A percentile compares a stretch with the other conserved stretches of the same genome.
These are phyloP conservation scores for Troides helena DNA, from an alignment of 2,888 invertebrate species.

Conservation along the genomic window DNA sequence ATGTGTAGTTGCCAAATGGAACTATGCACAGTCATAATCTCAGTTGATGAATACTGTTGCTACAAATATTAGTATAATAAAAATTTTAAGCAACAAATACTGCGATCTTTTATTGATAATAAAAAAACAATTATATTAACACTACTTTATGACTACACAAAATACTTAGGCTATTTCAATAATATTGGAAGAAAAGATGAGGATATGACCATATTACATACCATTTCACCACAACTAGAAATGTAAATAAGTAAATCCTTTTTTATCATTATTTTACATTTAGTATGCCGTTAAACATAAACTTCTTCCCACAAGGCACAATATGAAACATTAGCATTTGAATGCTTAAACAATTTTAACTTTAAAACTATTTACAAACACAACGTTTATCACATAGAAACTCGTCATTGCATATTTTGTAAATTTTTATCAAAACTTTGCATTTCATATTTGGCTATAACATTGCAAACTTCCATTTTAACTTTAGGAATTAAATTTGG, in stretches of 20 bases:
- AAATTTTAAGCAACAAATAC: not conserved
- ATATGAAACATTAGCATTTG: not conserved
- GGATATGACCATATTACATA: not conserved
- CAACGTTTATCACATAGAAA: not conserved
- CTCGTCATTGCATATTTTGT: slow-evolving; percentile 29
- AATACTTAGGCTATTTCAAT: not conserved
- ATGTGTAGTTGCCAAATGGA: not conserved
- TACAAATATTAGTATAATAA: not conserved
- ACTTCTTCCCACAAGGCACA: not conserved
- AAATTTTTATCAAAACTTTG: slow-evolving; percentile 67
- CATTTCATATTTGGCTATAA: slow-evolving; percentile 76
- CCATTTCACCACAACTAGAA: not conserved
- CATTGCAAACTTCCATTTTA: slow-evolving; percentile 77
- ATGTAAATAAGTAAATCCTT: not conserved
- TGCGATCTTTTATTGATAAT: not conserved
- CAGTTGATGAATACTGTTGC: too few species aligned
- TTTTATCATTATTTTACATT: not conserved
- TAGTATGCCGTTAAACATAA: not conserved
- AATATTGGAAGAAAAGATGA: not conserved
- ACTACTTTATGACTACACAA: not conserved
- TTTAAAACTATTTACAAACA: slow-evolving; percentile 21
- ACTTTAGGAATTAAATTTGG: slow-evolving; percentile 75
- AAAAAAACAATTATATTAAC: not conserved
- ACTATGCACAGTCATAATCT: not conserved
- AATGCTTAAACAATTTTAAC: slow-evolving; percentile 4